Percentiles rank a stretch among this genome's conserved stretches.
phyloP scores from a whole-genome alignment of 64 coral and sea anemone genomes.

The Stichodactyla helianthus region DNA sequence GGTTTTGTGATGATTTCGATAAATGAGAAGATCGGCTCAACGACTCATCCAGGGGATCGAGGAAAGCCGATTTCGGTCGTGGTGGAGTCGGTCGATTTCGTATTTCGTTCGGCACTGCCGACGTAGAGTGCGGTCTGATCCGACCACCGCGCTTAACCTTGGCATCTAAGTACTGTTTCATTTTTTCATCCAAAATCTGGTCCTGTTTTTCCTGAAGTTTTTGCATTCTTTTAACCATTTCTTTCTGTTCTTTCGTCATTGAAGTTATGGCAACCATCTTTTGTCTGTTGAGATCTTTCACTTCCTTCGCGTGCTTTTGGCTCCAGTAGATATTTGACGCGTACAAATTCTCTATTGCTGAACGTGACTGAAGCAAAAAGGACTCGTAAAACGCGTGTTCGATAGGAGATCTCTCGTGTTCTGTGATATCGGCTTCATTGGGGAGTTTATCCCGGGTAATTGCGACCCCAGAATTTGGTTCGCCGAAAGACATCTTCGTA shows the following conservation, averaged over 20 bases:
- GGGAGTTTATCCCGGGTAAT: neutral
- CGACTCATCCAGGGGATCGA: constrained; percentile 51
- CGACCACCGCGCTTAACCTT: constrained; percentile 31
- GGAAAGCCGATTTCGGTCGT: constrained; percentile 63
- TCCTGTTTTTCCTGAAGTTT: constrained; percentile 81
- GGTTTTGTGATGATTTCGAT: constrained; percentile 59
- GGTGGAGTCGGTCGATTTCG: constrained; percentile 25
- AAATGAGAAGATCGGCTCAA: constrained; percentile 45
- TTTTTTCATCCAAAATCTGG: constrained; percentile 57
- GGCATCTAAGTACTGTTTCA: constrained; percentile 36
- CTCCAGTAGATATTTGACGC: constrained; percentile 90
- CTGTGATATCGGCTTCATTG: constrained; percentile 47
- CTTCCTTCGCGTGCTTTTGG: constrained; percentile 79
- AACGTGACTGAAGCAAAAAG: constrained; percentile 82
- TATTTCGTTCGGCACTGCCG: constrained; percentile 46
- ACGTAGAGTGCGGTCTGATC: constrained; percentile 70
- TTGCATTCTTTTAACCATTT: constrained; percentile 82
- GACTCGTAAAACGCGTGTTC: constrained; percentile 97
- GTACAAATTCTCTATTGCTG: constrained; percentile 82
- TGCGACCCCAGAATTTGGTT: neutral
- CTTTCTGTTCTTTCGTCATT: constrained; percentile 86
- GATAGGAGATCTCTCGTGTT: constrained; percentile 60
- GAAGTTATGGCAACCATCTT: constrained; percentile 51
- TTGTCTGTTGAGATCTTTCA: constrained; percentile 69
- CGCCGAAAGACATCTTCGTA: neutral